A percentile compares a stretch with the other conserved stretches of the same genome.
Conservation (phyloP, 2,888 invertebrate genomes). For the Apomyelois bistriatella region DNA sequence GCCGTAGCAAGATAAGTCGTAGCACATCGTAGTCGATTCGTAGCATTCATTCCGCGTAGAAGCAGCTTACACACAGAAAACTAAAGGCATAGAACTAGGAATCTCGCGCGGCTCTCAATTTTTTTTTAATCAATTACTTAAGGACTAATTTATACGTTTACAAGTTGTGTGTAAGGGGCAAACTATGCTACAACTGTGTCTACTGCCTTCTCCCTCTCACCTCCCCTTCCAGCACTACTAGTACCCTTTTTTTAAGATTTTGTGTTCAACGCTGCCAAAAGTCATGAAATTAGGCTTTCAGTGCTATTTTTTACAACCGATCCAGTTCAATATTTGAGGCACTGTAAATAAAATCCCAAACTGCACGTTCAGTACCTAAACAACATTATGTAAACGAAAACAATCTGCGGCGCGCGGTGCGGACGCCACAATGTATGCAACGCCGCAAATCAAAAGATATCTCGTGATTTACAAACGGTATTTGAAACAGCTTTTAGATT, state of each 20-base stretch:
- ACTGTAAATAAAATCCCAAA: too few relatives aligned
- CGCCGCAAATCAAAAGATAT: not conserved
- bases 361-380: slow-evolving; percentile 25
- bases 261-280: too few relatives aligned
- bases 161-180: not conserved
- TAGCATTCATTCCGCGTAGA: not conserved
- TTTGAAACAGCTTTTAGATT: not conserved
- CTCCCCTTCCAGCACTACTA: not conserved
- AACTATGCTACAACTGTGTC: not conserved
- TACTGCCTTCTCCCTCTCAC: not conserved
- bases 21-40: not conserved
- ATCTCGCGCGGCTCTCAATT: too few relatives aligned
- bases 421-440: too few relatives aligned
- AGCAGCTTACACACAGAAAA: too few relatives aligned
- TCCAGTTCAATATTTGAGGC: too few relatives aligned
- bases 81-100: too few relatives aligned
- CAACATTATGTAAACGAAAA: slow-evolving; percentile 59
- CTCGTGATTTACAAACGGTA: not conserved
- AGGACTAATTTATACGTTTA: not conserved
- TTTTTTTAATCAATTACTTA: too few relatives aligned
- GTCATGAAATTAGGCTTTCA: too few relatives aligned
- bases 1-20: not conserved
- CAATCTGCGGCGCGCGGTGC: slow-evolving; percentile 38
- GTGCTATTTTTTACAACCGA: too few relatives aligned
- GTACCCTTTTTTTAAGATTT: too few relatives aligned